These are phyloP conservation scores for Sarcophaga caerulescens DNA, from an alignment of 2,888 invertebrate species.

Conservation along the genomic window DNA sequence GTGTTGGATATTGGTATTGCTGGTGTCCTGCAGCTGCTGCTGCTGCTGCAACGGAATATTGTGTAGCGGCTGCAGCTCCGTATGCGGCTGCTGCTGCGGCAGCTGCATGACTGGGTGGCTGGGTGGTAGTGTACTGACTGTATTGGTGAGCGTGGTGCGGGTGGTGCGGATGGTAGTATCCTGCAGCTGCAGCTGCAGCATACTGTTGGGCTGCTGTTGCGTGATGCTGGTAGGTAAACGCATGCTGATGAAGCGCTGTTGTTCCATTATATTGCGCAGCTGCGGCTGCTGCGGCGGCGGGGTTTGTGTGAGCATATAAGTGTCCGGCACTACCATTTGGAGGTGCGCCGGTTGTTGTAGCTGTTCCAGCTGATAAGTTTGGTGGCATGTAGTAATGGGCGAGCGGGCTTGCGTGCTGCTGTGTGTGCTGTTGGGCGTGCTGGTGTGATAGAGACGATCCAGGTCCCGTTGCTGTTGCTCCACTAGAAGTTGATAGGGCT, in stretches of 20 bases:
- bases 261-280: constrained; percentile 78
- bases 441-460: constrained; percentile 70
- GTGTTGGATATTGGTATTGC: constrained; percentile 77
- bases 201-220: constrained; percentile 72
- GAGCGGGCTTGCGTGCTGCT: constrained; percentile 72
- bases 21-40: constrained; percentile 71
- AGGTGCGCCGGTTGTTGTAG: constrained; percentile 73
- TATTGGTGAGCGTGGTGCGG: constrained; percentile 70
- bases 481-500: constrained; percentile 67
- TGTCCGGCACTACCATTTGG: constrained; percentile 74
- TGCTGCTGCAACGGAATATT: constrained; percentile 73
- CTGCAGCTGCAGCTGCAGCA: constrained; percentile 71
- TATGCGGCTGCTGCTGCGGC: constrained; percentile 72
- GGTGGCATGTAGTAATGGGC: constrained; percentile 77
- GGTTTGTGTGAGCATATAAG: constrained; percentile 78
- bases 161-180: constrained; percentile 83
- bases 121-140: constrained; percentile 75
- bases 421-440: constrained; percentile 71
- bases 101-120: constrained; percentile 73
- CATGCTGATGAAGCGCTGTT: constrained; percentile 81
- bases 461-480: constrained; percentile 69
- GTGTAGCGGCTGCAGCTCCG: constrained; percentile 70
- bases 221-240: constrained; percentile 80
- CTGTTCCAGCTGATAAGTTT: constrained; percentile 74
- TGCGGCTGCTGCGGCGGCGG: constrained; percentile 74